Evolutionary conservation across 53 echinoderm and acorn worm genomes (phyloP).

Genomic region (Paracentrotus lividus): DNA sequence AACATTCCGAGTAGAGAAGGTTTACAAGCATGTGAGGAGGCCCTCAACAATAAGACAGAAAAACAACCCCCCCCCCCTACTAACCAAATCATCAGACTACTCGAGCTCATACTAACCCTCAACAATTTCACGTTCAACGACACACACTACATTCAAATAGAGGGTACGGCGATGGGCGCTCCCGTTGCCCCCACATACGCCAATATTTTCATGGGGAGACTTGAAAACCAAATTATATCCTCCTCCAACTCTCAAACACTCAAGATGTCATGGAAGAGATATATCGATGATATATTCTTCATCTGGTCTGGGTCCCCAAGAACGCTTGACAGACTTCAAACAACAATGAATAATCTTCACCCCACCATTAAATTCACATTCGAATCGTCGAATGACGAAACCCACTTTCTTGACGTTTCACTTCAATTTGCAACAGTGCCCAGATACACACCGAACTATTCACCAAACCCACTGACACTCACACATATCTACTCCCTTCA

Average conservation of each 20-base stretch:
- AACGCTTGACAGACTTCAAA: not conserved
- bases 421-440: not conserved
- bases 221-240: not conserved
- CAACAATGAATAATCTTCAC: not conserved
- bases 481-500: conserved; percentile 55
- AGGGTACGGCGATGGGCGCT: conserved; percentile 38
- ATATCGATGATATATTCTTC: conserved; percentile 46
- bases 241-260: not conserved
- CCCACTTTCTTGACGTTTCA: not conserved
- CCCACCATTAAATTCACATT: not conserved
- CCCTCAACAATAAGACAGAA: not conserved
- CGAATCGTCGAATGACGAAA: not conserved
- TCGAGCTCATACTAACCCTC: not conserved
- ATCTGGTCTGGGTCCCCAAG: conserved; percentile 46
- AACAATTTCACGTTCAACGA: conserved; percentile 22
- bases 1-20: conserved; percentile 26
- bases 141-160: not conserved
- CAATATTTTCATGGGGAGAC: not conserved
- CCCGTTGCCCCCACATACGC: conserved; percentile 16
- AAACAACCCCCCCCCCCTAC: not conserved
- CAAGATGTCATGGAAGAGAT: not conserved
- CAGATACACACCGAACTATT: conserved; percentile 15
- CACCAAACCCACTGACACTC: conserved; percentile 69
- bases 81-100: not conserved
- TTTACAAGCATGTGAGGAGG: not conserved